A percentile compares a stretch with the other conserved stretches of the same genome.
Conservation (phyloP, 2,113 vertebrate genomes). For the Oreochromis spilurus region DNA sequence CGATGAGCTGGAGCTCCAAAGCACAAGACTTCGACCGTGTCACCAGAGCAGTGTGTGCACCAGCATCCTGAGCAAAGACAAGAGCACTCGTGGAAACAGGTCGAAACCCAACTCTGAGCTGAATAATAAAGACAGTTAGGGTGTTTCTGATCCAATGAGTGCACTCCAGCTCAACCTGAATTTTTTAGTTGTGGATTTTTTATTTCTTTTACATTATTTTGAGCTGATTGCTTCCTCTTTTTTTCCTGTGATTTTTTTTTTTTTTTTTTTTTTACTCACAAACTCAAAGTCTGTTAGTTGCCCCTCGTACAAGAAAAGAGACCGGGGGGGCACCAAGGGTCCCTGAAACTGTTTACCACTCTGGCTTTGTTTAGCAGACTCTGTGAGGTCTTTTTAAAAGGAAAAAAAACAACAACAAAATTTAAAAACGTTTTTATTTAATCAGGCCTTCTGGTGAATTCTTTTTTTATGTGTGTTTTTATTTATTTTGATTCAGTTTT, state of each 20-base stretch:
- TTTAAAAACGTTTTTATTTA: background rate
- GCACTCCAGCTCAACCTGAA: background rate
- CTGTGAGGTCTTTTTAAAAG: background rate
- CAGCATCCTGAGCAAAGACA: slow-evolving; percentile 60
- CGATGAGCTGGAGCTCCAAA: slow-evolving; percentile 65
- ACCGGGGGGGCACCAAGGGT: background rate
- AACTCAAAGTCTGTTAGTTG: background rate
- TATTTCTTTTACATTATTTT: background rate
- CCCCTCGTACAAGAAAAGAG: background rate
- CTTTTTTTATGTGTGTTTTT: background rate
- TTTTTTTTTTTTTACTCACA: background rate
- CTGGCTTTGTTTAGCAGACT: background rate
- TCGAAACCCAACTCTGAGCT: slow-evolving; percentile 10
- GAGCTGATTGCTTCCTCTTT: background rate
- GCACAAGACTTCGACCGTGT: slow-evolving; percentile 50
- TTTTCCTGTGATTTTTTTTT: background rate
- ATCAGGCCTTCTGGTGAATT: background rate
- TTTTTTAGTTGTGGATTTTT: background rate
- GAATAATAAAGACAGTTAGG: background rate
- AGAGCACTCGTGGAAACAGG: slow-evolving; percentile 37
- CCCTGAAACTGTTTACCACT: background rate
- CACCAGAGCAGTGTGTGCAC: slow-evolving; percentile 74
- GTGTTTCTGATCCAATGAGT: background rate
- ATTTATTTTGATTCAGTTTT: background rate
- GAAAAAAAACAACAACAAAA: background rate